A percentile compares a stretch with the other conserved stretches of the same genome.
Evolutionary conservation across 2,113 vertebrate genomes (phyloP).

Genomic region (Arothron firmamentum): DNA sequence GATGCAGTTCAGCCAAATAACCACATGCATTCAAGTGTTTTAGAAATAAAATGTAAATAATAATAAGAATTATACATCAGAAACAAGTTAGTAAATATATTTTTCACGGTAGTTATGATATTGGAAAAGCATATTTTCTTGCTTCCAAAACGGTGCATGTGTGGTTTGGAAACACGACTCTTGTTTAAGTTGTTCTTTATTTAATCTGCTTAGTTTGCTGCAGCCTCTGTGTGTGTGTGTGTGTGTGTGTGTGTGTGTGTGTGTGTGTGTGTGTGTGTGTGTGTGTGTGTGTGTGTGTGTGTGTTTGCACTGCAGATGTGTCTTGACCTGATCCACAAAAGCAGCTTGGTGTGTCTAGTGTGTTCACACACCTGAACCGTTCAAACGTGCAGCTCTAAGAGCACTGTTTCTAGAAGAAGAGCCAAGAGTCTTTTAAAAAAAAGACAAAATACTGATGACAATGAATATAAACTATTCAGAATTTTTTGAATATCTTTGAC

Average conservation of each 20-base stretch:
- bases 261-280: conserved; percentile 15
- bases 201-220: conserved; percentile 17
- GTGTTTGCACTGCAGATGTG: conserved; percentile 9
- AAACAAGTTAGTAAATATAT: neutral
- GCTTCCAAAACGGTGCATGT: neutral
- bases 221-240: conserved; percentile 1
- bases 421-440: conserved; percentile 3
- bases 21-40: too few relatives aligned
- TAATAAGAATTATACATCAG: neutral
- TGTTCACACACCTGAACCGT: conserved; percentile 20
- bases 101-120: too few relatives aligned
- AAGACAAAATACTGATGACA: too few relatives aligned
- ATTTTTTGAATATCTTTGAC: neutral
- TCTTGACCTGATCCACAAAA: conserved; percentile 10
- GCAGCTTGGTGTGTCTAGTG: neutral
- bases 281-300: neutral
- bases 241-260: neutral
- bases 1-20: too few relatives aligned
- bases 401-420: conserved; percentile 11
- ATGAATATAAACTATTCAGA: too few relatives aligned
- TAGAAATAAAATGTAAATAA: neutral
- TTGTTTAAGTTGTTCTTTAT: conserved; percentile 5
- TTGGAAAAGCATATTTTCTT: neutral
- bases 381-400: conserved; percentile 37
- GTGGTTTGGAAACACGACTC: neutral